phyloP scores from a whole-genome alignment of 2,113 vertebrate genomes.

The Daphoenositta chrysoptera region DNA sequence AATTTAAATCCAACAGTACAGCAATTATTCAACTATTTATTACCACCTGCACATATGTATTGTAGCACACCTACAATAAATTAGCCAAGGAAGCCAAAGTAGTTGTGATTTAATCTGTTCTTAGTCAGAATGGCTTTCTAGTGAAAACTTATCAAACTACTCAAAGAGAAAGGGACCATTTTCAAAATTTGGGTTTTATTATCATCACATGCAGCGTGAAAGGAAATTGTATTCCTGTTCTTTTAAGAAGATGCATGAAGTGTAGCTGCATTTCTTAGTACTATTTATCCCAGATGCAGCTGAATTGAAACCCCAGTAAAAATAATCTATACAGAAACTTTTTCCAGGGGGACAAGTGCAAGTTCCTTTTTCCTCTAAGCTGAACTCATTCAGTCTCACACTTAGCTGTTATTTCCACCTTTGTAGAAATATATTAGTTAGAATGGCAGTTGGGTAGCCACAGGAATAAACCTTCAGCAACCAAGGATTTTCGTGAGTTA shows the following conservation, averaged over 20 bases:
- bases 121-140: not conserved
- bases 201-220: not conserved
- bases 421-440: not conserved
- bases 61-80: not conserved
- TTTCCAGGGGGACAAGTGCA: fast-evolving
- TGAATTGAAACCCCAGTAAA: not conserved
- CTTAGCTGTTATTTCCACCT: not conserved
- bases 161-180: not conserved
- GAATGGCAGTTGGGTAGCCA: not conserved
- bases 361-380: not conserved
- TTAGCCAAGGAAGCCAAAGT: not conserved
- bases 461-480: not conserved
- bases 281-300: not conserved
- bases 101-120: not conserved
- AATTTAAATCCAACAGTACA: not conserved
- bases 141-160: not conserved
- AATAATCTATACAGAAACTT: not conserved
- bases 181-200: not conserved
- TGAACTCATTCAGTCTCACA: not conserved
- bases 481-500: not conserved
- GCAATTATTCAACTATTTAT: not conserved
- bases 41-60: not conserved
- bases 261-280: not conserved
- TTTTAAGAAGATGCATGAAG: not conserved
- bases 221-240: not conserved